Base-by-base conservation (phyloP, 2,797 vertebrate genomes). In the Gadopsis marmoratus region DNA sequence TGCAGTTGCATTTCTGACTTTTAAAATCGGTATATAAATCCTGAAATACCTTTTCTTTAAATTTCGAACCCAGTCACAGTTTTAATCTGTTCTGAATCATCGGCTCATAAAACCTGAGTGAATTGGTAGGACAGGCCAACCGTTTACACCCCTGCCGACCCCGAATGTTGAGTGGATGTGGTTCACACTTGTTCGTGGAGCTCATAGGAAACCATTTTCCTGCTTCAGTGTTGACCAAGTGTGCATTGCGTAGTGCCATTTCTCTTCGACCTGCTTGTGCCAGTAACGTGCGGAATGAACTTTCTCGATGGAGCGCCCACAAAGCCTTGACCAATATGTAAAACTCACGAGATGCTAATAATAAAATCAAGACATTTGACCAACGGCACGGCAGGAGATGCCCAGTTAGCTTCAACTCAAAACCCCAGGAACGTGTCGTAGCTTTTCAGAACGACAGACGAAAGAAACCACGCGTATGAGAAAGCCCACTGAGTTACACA, bases 21-120 rank as follows among this genome's bases (percentile, higher is more conserved):
- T 72, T 59, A 51, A 62, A 70, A 76, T 61, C 47, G 14, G 48
- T 33, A n/a, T 35, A 53, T 51, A 47, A 50, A 78, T 71, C 50
- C 37, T 55, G 17, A 67, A 71, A 75, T 53, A 45, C 11, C 19
- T 61, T 73, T 3, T 26, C 26, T 39, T 81, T 2, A 56, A 63
- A 61, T 55, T 13, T 13, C 23, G 7, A 47, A 37, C 3, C 7
- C 12, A 54, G 21, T 29, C 7, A 19, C 17, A 31, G 12, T 17
- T 21, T 53, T 29, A 1, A 55, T 64, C 9, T 45, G 19, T 17
- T 67, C 4, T 59, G 0, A 33, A 50, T 33, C 10, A 37, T 65
- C 10, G 37, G 19, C 29, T 56, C 7, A 29, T 50, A 0, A 58
- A n/a, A 19, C 59, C 9, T 35, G 17, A 56, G 33, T 35, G 9